These are phyloP conservation scores for Spilogale gracilis DNA, from an alignment of 2,113 vertebrate species.

Conservation along the genomic window DNA sequence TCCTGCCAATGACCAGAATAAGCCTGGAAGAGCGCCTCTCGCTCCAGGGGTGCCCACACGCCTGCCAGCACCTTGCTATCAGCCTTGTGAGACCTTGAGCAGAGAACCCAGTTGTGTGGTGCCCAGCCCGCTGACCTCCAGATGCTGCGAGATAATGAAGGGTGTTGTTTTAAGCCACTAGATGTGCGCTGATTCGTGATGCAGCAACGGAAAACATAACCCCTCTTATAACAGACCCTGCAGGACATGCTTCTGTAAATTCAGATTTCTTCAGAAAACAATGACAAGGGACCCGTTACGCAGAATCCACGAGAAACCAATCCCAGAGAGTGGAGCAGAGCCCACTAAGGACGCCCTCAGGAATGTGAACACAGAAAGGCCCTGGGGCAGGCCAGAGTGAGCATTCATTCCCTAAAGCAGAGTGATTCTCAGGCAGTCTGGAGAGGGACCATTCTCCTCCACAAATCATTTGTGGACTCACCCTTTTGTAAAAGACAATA, in stretches of 20 bases:
- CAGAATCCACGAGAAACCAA: accelerated
- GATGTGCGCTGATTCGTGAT: not conserved
- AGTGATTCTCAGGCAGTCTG: not conserved
- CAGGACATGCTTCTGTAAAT: not conserved
- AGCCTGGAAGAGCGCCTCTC: not conserved
- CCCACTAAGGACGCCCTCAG: accelerated
- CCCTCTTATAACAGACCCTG: not conserved
- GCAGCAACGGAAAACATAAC: not conserved
- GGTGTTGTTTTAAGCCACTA: not conserved
- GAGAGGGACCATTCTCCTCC: not conserved
- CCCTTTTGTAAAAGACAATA: conserved; percentile 16
- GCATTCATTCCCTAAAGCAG: accelerated
- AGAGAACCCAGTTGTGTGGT: not conserved
- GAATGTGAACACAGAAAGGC: accelerated
- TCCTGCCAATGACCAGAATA: not conserved
- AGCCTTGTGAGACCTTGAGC: not conserved
- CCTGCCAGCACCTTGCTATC: not conserved
- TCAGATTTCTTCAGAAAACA: not conserved
- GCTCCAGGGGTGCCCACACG: not conserved
- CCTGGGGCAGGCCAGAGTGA: not conserved
- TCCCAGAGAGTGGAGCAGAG: not conserved
- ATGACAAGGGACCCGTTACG: not conserved
- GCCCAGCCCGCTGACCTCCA: not conserved
- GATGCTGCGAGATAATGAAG: not conserved
- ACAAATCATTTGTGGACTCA: not conserved